phyloP scores from a whole-genome alignment of 2,113 vertebrate species.

The Turnix velox region DNA sequence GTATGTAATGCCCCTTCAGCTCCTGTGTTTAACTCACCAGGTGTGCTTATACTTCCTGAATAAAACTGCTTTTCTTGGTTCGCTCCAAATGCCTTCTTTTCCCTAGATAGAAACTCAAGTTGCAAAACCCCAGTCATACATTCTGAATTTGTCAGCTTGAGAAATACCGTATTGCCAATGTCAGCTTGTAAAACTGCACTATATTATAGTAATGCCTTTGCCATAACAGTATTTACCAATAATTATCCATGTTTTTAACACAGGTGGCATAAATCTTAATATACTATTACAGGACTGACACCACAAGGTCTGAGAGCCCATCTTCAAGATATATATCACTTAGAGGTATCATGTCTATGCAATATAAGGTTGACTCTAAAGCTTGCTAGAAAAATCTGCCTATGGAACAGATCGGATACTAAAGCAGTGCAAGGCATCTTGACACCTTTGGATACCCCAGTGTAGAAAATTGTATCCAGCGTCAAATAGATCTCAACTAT shows the following conservation, averaged over 20 bases:
- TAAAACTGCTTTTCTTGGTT: constrained; percentile 65
- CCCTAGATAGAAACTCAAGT: constrained; percentile 53
- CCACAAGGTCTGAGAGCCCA: constrained; percentile 81
- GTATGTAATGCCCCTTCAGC: constrained; percentile 98
- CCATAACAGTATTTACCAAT: constrained; percentile 77
- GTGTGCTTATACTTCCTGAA: constrained; percentile 90
- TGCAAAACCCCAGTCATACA: constrained; percentile 25
- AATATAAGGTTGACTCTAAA: constrained; percentile 77
- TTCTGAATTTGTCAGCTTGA: constrained; percentile 57
- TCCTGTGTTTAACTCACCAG: constrained; percentile 99
- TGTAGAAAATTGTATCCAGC: constrained; percentile 54
- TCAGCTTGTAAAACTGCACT: constrained; percentile 84
- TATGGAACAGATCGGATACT: constrained; percentile 58
- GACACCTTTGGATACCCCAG: constrained; percentile 61
- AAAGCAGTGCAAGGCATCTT: constrained; percentile 54
- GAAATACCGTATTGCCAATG: constrained; percentile 61
- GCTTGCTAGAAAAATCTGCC: constrained; percentile 71
- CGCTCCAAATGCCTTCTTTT: constrained; percentile 59
- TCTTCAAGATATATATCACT: constrained; percentile 84
- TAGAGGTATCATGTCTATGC: constrained; percentile 84
- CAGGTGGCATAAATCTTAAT: constrained; percentile 89
- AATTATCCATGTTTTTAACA: constrained; percentile 84
- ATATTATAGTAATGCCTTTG: constrained; percentile 82
- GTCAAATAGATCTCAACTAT: constrained; percentile 66
- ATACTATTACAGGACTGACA: constrained; percentile 88